Evolutionary conservation across 2,113 vertebrate species (phyloP).

Genomic region (Pseudorhombus dupliciocellatus): DNA sequence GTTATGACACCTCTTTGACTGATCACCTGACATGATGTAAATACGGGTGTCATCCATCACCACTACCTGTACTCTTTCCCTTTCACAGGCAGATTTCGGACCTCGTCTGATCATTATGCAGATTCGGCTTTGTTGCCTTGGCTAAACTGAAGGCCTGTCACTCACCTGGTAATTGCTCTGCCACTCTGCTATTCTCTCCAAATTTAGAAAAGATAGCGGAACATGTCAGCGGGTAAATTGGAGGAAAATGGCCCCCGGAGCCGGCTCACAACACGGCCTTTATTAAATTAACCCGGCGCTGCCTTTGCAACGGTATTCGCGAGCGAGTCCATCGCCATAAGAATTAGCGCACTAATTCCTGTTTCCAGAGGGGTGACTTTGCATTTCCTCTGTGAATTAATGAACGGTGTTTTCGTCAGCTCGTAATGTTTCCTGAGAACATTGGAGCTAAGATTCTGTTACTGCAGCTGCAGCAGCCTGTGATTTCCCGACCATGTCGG

Average conservation of each 20-base stretch:
- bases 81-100: constrained; percentile 15
- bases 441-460: background rate
- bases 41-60: background rate
- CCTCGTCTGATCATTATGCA: constrained; percentile 40
- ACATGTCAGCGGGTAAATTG: constrained; percentile 55
- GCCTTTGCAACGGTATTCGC: constrained; percentile 38
- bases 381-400: constrained; percentile 35
- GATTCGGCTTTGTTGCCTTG: constrained; percentile 31
- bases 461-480: background rate
- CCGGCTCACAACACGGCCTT: constrained; percentile 27
- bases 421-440: constrained; percentile 15
- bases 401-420: constrained; percentile 13
- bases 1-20: background rate
- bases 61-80: background rate
- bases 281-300: constrained; percentile 45
- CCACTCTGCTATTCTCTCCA: constrained; percentile 40
- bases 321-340: constrained; percentile 26
- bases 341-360: constrained; percentile 26
- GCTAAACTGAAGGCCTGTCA: constrained; percentile 43
- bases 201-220: constrained; percentile 52
- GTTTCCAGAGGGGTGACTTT: constrained; percentile 41
- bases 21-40: background rate
- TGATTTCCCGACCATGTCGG: constrained; percentile 1
- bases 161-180: constrained; percentile 58
- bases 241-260: constrained; percentile 25